Evolutionary conservation across 2,113 vertebrate species (phyloP).

Genomic region (Malurus cyaneus): DNA sequence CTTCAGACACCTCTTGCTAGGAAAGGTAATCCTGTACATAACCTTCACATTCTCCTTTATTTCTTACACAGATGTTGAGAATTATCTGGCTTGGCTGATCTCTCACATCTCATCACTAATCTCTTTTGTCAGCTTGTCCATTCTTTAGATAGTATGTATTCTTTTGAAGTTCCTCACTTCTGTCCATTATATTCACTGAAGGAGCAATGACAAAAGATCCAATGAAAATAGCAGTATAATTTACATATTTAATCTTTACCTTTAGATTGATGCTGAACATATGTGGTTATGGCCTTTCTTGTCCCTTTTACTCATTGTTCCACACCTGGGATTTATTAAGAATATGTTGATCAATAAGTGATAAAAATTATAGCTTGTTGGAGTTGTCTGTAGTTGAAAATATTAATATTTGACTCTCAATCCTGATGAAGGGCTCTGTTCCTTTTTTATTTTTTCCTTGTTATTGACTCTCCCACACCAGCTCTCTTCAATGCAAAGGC

Average conservation of each 20-base stretch:
- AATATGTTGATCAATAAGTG: neutral
- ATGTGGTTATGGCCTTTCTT: neutral
- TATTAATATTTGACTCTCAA: neutral
- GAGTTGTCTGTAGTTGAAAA: neutral
- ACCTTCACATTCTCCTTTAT: neutral
- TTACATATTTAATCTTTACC: neutral
- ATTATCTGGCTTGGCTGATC: neutral
- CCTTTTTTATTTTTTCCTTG: neutral
- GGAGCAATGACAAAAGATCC: neutral
- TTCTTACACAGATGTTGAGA: neutral
- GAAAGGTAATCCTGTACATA: neutral
- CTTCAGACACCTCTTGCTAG: neutral
- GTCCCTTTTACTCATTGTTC: neutral
- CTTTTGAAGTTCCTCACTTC: slow-evolving; percentile 24
- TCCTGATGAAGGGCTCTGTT: neutral
- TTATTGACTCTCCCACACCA: neutral
- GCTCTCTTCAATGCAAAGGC: neutral
- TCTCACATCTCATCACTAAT: neutral
- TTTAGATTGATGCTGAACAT: neutral
- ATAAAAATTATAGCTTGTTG: neutral
- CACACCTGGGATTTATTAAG: neutral
- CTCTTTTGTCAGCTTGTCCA: slow-evolving; percentile 16
- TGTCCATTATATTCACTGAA: neutral
- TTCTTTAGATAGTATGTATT: slow-evolving; percentile 12
- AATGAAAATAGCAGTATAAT: neutral